phyloP scores from a whole-genome alignment of 2,888 invertebrate species.

The Philhelius pedissequus region DNA sequence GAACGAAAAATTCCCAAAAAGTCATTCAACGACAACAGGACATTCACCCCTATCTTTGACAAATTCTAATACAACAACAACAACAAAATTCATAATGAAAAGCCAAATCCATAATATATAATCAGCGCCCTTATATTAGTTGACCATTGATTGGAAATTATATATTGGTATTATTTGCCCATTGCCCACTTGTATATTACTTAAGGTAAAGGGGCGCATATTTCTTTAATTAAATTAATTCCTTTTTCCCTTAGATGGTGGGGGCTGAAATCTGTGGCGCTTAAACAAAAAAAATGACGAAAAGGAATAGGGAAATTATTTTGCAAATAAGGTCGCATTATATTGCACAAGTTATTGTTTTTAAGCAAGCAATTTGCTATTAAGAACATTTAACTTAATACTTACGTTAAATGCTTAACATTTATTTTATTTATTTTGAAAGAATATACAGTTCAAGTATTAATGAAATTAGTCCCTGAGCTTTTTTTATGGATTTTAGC shows the following conservation, averaged over 20 bases:
- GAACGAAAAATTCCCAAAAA: conserved; percentile 14
- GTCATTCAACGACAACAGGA: conserved; percentile 25
- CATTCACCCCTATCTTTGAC: conserved; percentile 31
- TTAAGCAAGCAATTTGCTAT: too few relatives aligned
- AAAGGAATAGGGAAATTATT: background rate
- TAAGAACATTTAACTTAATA: too few relatives aligned
- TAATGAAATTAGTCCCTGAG: too few relatives aligned
- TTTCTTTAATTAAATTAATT: conserved; percentile 63
- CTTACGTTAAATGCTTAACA: too few relatives aligned
- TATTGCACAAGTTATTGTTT: background rate
- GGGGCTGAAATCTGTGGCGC: conserved; percentile 52
- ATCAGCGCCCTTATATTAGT: background rate
- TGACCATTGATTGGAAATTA: background rate
- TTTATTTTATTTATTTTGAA: too few relatives aligned
- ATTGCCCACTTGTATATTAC: background rate
- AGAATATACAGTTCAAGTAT: too few relatives aligned
- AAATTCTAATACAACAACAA: background rate
- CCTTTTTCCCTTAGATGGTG: conserved; percentile 20
- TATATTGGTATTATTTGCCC: background rate
- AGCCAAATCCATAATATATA: background rate
- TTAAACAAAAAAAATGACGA: conserved; percentile 6
- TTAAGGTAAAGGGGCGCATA: conserved; percentile 27
- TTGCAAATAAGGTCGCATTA: background rate
- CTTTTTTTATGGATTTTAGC: too few relatives aligned
- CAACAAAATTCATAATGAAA: background rate